phyloP scores from a whole-genome alignment of 2,888 invertebrate genomes.

The Tineola bisselliella region DNA sequence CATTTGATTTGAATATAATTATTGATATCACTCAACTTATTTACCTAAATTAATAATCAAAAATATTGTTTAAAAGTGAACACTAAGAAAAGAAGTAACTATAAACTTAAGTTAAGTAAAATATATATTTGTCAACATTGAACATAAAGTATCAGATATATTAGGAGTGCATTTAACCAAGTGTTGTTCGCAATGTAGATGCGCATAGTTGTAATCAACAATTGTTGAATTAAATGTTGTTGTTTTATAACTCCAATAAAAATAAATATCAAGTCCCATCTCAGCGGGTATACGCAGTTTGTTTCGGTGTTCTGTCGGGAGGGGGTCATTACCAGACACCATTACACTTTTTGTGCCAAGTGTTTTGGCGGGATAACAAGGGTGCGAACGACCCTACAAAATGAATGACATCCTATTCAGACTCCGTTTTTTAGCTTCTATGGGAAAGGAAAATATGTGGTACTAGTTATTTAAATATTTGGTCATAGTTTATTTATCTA shows the following conservation, averaged over 20 bases:
- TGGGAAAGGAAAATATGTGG: conserved; percentile 35
- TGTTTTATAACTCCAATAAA: conserved; percentile 13
- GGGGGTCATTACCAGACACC: conserved; percentile 64
- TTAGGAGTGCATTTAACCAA: too few species aligned
- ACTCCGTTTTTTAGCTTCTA: conserved; percentile 43
- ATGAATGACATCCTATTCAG: conserved; percentile 51
- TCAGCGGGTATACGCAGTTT: conserved; percentile 47
- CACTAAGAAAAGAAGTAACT: too few species aligned
- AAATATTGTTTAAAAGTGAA: too few species aligned
- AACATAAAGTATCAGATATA: too few species aligned
- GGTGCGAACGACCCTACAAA: conserved; percentile 64
- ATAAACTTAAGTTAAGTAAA: too few species aligned
- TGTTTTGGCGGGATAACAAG: conserved; percentile 65
- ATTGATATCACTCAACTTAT: background rate
- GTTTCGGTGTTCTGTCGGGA: conserved; percentile 42
- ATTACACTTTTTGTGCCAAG: conserved; percentile 67
- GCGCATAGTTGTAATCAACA: background rate
- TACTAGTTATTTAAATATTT: conserved; percentile 7
- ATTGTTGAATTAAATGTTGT: background rate
- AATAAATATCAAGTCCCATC: conserved; percentile 28
- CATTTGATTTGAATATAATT: conserved; percentile 50
- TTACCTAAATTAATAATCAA: too few species aligned
- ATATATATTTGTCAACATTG: too few species aligned
- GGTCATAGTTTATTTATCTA: background rate
- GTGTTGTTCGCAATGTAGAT: too few species aligned